Evolutionary conservation across 2,797 vertebrate species (phyloP).

Genomic region (Kryptolebias ocellatus): DNA sequence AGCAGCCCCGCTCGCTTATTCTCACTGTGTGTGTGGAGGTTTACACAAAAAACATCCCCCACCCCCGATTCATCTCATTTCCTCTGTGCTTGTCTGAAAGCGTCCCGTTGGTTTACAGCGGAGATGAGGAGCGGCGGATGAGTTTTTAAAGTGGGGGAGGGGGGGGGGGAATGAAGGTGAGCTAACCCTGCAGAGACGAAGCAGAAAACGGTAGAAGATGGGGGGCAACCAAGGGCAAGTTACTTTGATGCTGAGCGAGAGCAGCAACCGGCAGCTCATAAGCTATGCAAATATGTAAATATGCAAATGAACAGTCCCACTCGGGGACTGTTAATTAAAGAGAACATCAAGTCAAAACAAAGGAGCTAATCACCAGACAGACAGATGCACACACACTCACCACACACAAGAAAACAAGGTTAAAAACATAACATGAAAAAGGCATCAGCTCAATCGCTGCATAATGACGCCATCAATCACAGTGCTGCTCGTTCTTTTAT

Average conservation of each 20-base stretch:
- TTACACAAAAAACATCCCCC: slow-evolving; percentile 11
- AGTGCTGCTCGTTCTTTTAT: slow-evolving; percentile 4
- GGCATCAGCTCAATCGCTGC: not conserved
- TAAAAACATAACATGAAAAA: slow-evolving; percentile 4
- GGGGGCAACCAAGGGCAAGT: slow-evolving; percentile 35
- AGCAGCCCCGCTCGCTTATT: slow-evolving; percentile 17
- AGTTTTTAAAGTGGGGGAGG: slow-evolving; percentile 5
- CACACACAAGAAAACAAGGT: slow-evolving; percentile 17
- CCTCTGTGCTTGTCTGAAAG: slow-evolving; percentile 38
- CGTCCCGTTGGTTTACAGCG: slow-evolving; percentile 21
- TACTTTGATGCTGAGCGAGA: slow-evolving; percentile 32
- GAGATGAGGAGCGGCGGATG: slow-evolving; percentile 13
- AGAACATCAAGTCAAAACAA: slow-evolving; percentile 52
- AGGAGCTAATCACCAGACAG: slow-evolving; percentile 50
- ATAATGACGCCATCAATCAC: slow-evolving; percentile 18
- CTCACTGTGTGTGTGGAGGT: slow-evolving; percentile 7
- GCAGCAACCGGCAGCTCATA: slow-evolving; percentile 25
- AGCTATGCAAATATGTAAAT: slow-evolving; percentile 60
- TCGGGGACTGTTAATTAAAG: slow-evolving; percentile 67
- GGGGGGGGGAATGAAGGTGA: slow-evolving; percentile 1
- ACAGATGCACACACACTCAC: slow-evolving; percentile 6
- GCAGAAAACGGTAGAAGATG: slow-evolving; percentile 16
- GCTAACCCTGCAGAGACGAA: slow-evolving; percentile 2
- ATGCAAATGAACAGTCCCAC: slow-evolving; percentile 59
- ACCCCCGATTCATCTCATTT: slow-evolving; percentile 53